A percentile compares a stretch with the other conserved stretches of the same genome.
phyloP scores from a whole-genome alignment of 1,140 invertebrate species.

The Drosophila subpulchrella region DNA sequence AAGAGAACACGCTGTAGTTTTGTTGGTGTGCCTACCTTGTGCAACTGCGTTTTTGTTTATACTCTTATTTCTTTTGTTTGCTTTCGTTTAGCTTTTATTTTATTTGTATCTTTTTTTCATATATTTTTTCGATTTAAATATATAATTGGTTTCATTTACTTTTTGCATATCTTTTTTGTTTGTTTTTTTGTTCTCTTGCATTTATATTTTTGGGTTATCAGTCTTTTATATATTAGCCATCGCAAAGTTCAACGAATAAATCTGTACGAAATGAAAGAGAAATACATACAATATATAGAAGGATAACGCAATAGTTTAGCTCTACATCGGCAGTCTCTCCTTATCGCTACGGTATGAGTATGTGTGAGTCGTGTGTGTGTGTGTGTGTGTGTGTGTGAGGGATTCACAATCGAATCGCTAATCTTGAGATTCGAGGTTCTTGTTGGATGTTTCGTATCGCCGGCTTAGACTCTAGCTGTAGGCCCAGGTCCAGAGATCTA shows the following conservation, averaged over 20 bases:
- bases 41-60: constrained; percentile 83
- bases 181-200: constrained; percentile 61
- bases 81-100: constrained; percentile 48
- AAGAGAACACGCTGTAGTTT: constrained; percentile 74
- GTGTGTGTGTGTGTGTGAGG: constrained; percentile 14
- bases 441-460: constrained; percentile 24
- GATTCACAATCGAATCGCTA: constrained; percentile 7
- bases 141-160: constrained; percentile 59
- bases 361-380: constrained; percentile 3
- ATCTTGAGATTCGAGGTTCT: background rate
- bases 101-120: constrained; percentile 43
- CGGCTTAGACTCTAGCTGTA: constrained; percentile 15
- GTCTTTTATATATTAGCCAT: constrained; percentile 85
- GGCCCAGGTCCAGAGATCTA: constrained; percentile 1
- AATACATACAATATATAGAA: constrained; percentile 79
- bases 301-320: constrained; percentile 68
- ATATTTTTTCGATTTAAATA: constrained; percentile 66
- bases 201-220: constrained; percentile 76
- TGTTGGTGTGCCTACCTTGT: constrained; percentile 84
- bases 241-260: constrained; percentile 85
- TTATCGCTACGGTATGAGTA: constrained; percentile 39
- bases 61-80: constrained; percentile 73
- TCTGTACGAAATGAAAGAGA: constrained; percentile 84
- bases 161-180: constrained; percentile 52
- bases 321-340: constrained; percentile 49